phyloP scores from a whole-genome alignment of 2,888 invertebrate genomes.

The Uloborus plumipes region DNA sequence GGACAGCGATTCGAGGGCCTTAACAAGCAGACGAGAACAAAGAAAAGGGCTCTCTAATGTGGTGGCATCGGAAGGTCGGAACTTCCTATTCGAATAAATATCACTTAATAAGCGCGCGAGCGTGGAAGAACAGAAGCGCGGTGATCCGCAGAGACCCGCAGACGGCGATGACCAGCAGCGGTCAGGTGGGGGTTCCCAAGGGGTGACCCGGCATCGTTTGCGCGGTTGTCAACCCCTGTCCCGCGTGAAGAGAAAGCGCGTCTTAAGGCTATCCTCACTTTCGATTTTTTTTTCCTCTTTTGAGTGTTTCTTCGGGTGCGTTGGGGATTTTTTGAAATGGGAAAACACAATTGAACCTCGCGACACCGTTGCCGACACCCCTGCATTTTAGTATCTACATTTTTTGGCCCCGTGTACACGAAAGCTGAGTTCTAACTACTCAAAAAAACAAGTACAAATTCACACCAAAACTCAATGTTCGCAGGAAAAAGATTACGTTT shows the following conservation, averaged over 20 bases:
- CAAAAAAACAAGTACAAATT: too few relatives aligned
- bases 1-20: constrained; percentile 1
- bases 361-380: too few relatives aligned
- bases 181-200: constrained; percentile 45
- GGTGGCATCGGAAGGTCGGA: constrained; percentile 38
- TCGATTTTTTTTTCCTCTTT: too few relatives aligned
- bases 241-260: constrained; percentile 15
- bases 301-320: too few relatives aligned
- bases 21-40: constrained; percentile 42
- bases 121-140: constrained; percentile 17
- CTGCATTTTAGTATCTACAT: too few relatives aligned
- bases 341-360: too few relatives aligned
- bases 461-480: too few relatives aligned
- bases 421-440: too few relatives aligned
- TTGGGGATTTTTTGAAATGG: too few relatives aligned
- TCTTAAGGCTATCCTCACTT: too few relatives aligned
- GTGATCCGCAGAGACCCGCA: constrained; percentile 30
- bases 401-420: too few relatives aligned
- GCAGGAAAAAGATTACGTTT: too few relatives aligned
- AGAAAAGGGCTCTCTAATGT: constrained; percentile 37
- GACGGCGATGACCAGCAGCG: constrained; percentile 37
- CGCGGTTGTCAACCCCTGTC: constrained; percentile 53
- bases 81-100: constrained; percentile 63
- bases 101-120: constrained; percentile 41
- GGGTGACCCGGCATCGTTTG: constrained; percentile 37